phyloP scores from a whole-genome alignment of 1,140 invertebrate genomes.

The Dolichoris vasculosae region DNA sequence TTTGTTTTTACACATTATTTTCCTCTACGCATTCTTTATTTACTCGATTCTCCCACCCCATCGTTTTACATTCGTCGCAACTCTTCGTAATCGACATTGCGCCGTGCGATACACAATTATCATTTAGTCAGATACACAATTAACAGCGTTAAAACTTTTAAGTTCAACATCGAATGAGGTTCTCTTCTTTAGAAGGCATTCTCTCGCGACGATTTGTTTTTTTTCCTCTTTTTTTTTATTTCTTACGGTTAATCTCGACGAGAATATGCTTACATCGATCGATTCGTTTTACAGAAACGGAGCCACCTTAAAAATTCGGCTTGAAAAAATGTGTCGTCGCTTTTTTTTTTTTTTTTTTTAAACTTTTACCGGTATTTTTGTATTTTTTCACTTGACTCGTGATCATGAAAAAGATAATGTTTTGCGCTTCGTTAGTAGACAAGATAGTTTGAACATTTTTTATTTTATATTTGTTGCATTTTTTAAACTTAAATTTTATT shows the following conservation, averaged over 20 bases:
- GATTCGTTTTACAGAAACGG: constrained; percentile 45
- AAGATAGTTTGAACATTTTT: constrained; percentile 13
- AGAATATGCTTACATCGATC: constrained; percentile 51
- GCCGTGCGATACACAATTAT: constrained; percentile 47
- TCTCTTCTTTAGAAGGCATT: constrained; percentile 69
- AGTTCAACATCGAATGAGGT: constrained; percentile 74
- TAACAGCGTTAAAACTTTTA: constrained; percentile 74
- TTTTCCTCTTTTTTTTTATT: too few species aligned
- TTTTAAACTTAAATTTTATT: constrained; percentile 53
- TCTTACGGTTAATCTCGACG: constrained; percentile 49
- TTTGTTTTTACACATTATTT: constrained; percentile 42
- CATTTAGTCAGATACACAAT: constrained; percentile 66
- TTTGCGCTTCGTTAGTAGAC: neutral
- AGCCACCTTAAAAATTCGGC: constrained; percentile 45
- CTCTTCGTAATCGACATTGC: constrained; percentile 33
- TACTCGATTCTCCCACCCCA: constrained; percentile 48
- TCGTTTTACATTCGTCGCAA: constrained; percentile 34
- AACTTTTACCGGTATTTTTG: neutral
- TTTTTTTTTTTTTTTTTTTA: neutral
- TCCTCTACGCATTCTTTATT: constrained; percentile 35
- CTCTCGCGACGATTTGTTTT: constrained; percentile 63
- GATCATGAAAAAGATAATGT: constrained; percentile 38
- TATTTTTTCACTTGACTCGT: neutral
- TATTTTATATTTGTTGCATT: neutral
- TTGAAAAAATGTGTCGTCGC: constrained; percentile 25